These are phyloP conservation scores for Zapus hudsonius DNA, from an alignment of 2,113 vertebrate genomes.

Conservation along the genomic window DNA sequence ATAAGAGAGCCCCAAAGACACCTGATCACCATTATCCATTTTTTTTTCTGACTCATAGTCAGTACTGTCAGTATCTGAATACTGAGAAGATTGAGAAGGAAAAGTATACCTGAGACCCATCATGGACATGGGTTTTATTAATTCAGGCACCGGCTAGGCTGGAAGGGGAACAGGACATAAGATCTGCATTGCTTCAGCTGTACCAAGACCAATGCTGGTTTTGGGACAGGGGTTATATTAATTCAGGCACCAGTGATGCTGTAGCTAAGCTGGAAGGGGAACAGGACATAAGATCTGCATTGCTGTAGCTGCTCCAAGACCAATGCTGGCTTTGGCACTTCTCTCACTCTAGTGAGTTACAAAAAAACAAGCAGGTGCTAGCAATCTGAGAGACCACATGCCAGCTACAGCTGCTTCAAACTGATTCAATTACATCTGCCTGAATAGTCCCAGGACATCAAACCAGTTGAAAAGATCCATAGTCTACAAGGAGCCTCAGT, in stretches of 20 bases:
- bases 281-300: constrained; percentile 77
- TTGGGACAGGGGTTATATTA: too few relatives aligned
- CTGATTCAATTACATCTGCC: constrained; percentile 88
- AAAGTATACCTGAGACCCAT: constrained; percentile 73
- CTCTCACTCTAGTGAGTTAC: constrained; percentile 83
- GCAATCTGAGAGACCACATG: constrained; percentile 87
- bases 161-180: constrained; percentile 77
- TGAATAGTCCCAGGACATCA: constrained; percentile 84
- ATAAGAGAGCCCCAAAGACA: constrained; percentile 80
- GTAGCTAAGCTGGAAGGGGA: constrained; percentile 75
- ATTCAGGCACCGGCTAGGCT: constrained; percentile 74
- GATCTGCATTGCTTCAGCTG: constrained; percentile 81
- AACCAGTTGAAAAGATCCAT: constrained; percentile 79
- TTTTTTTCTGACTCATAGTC: constrained; percentile 73
- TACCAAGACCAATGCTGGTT: constrained; percentile 86
- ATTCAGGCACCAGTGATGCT: constrained; percentile 79
- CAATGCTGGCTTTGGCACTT: constrained; percentile 86
- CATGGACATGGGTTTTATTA: constrained; percentile 77
- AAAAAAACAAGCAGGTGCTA: constrained; percentile 87
- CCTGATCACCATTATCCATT: constrained; percentile 86
- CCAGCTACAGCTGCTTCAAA: constrained; percentile 89
- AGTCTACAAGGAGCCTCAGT: constrained; percentile 62
- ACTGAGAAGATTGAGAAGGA: constrained; percentile 72
- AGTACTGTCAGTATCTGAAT: constrained; percentile 73
- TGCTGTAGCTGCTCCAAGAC: constrained; percentile 86